A percentile compares a stretch with the other conserved stretches of the same genome.
Evolutionary conservation across 2,113 vertebrate species (phyloP).

Genomic region (Murina feae): DNA sequence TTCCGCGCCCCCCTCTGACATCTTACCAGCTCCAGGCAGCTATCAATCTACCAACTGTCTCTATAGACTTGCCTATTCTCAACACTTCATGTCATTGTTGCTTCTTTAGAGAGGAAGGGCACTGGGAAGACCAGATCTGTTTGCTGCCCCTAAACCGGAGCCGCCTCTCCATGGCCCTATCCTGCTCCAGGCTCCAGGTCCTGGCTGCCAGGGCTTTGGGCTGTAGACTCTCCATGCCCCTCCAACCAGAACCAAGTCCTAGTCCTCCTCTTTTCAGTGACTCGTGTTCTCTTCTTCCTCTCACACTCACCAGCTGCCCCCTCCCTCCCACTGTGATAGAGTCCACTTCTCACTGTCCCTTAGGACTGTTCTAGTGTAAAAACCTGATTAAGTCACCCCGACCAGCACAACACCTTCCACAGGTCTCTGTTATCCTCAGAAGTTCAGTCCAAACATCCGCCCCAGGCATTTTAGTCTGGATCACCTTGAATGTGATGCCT

Average conservation of each 20-base stretch:
- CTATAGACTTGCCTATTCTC: neutral
- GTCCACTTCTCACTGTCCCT: neutral
- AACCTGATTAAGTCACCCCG: neutral
- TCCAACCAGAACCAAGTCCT: neutral
- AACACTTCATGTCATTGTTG: neutral
- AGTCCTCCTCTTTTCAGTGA: neutral
- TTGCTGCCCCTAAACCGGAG: too few relatives aligned
- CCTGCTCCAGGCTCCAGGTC: neutral
- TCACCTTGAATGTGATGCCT: neutral
- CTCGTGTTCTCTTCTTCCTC: neutral
- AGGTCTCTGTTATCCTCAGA: neutral
- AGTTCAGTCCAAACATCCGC: neutral
- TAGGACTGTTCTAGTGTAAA: neutral
- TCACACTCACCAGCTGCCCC: too few relatives aligned
- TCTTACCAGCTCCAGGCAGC: neutral
- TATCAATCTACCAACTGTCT: neutral
- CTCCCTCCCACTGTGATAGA: neutral
- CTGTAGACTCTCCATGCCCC: neutral
- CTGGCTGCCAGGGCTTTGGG: neutral
- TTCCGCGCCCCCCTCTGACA: neutral
- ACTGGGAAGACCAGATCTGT: neutral
- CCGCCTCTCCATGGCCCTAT: too few relatives aligned
- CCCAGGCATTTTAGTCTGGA: neutral
- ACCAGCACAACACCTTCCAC: neutral
- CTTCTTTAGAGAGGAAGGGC: neutral